Evolutionary conservation across 2,888 invertebrate genomes (phyloP), one percentile per base, ranked within the genome.

Genomic region (Odontomyia ornata): DNA sequence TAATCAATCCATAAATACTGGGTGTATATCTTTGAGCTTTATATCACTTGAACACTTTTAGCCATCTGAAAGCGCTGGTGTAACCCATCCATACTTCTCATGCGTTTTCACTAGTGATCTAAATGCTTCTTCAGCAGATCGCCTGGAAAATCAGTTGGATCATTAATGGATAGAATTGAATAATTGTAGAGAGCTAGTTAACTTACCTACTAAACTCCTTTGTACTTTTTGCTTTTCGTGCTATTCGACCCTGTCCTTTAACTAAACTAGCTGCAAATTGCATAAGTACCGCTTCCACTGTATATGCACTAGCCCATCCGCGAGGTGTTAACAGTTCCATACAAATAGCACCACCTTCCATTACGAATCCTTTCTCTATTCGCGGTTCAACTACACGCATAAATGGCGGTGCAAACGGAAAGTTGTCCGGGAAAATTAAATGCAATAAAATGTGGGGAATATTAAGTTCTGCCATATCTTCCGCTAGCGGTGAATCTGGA

Each of bases 11-110:
- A 67, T 75, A 76, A 76, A 76, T 76, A 78, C 76, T 76, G 73
- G 69, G 57, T 57, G 36, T 52, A 27, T 27, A 18, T 52, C 30
- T 52, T 27, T 72, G 71, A 72, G 71, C 71, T 52, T 72, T 52
- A 11, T 25, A 36, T 69, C 27, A 25, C 18, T n/a, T 4, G 13
- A 46, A 69, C 18, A 47, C 13, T 21, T 57, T 91, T 92, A 95
- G 84, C 95, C 95, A 86, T 95, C 95, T 64, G 95, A 91, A 79
- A 95, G 89, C 18, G 95, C 92, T 28, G 95, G 95, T 28, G 95
- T 95, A 69, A 95, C 95, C 95, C 95, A 95, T 75, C 95, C 95
- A 84, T 95, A 95, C 84, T 95, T 95, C 84, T 95, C 95, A 84
- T 95, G 95, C 9, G 95, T 95, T 86, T 95, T 95, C 77, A 95